phyloP scores from a whole-genome alignment of 2,888 invertebrate genomes.

The Deroplatys truncata region DNA sequence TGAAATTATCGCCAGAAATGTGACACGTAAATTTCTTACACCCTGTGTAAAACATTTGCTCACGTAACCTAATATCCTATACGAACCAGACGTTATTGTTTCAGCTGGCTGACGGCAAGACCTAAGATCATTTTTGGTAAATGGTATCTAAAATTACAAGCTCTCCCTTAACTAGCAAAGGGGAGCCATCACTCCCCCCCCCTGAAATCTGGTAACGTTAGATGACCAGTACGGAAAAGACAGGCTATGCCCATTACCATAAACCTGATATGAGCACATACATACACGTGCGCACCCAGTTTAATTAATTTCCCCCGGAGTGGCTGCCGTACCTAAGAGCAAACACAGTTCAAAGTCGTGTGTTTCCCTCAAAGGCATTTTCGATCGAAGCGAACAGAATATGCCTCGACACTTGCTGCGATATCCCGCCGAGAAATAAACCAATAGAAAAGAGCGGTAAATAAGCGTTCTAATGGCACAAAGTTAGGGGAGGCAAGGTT shows the following conservation, averaged over 20 bases:
- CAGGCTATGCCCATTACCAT: neutral
- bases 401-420: neutral
- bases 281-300: neutral
- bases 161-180: neutral
- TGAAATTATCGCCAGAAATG: too few relatives aligned
- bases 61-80: too few relatives aligned
- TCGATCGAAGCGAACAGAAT: neutral
- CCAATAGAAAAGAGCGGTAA: neutral
- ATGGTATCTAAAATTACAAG: neutral
- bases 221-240: neutral
- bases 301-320: neutral
- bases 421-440: neutral
- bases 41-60: too few relatives aligned
- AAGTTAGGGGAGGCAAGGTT: neutral
- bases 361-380: neutral
- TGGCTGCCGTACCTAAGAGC: neutral
- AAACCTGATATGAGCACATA: neutral
- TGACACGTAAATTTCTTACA: too few relatives aligned
- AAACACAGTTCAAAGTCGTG: neutral
- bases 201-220: neutral
- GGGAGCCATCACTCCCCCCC: too few relatives aligned
- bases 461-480: neutral
- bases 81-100: too few relatives aligned
- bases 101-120: too few relatives aligned
- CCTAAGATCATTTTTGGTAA: too few relatives aligned